Evolutionary conservation across 1,140 invertebrate species (phyloP), one percentile per base, ranked within the genome.

Genomic region (Procambarus virginalis): DNA sequence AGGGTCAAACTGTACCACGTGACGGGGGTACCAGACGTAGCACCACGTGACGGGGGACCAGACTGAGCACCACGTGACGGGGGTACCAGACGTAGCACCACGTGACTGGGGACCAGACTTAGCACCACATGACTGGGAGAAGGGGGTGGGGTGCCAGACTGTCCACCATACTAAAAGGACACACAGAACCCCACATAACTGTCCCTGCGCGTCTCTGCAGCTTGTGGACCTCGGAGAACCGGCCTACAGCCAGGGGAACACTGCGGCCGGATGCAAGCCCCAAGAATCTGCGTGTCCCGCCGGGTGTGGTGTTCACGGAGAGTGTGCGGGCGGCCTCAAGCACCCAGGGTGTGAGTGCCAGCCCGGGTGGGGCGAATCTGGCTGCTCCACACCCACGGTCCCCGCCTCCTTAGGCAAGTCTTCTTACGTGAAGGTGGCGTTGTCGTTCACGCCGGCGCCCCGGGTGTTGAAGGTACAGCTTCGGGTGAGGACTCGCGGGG

Each of bases 191-290:
- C 6, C 68, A 34, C 3, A 34, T 73, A 34, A 34, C n/a, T 73
- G 68, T 73, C n/a, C 5, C 34, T n/a, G 6, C 22, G 80, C 22
- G 22, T 70, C 49, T 8, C 45, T 73, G 20, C 84, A 85, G 84
- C 73, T 85, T 73, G 84, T 76, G 84, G 84, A 85, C 84, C 75
- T 85, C 17, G 84, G 84, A 4, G 84, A 85, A 51, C 84, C 84
- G 10, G 70, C 84, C 73, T 77, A 68, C 84, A 85, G 84, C 64
- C 20, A 45, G 49, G 84, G 49, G 8, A 86, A 77, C 85, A 86
- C 76, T 77, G 8, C 9, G 46, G 9, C 12, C 9, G 86, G 86
- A 10, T 89, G 86, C 49, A 20, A 4, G 10, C 86, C 86, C 6
- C 86, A 89, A 70, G 86, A 89, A 20, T 46, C 22, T 2, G 79